Base-by-base conservation (phyloP, 2,113 vertebrate genomes). In the Eonycteris spelaea region DNA sequence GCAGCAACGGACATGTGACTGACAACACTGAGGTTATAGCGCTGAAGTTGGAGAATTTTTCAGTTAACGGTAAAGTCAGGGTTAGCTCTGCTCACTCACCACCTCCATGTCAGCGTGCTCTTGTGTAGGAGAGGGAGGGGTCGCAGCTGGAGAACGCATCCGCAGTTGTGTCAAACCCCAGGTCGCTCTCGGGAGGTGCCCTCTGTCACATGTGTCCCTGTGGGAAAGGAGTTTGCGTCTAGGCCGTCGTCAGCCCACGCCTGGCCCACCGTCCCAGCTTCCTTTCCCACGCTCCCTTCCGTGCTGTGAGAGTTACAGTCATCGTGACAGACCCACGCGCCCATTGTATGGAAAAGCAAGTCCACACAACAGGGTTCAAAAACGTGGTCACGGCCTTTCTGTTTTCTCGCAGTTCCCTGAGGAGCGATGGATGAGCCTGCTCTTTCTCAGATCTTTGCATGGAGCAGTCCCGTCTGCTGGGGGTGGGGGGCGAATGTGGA, bases 211-310 rank as follows among this genome's bases (percentile, higher is more conserved):
- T 35, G 26, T 35, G 51, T 78, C 70, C 83, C 30, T 2, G 2
- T 35, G 21, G 73, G 78, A 68, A 30, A 26, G 78, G 4, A 8
- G 4, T 30, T 68, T 13, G 45, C 75, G 77, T 15, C 15, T 38
- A 8, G n/a, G 21, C 21, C n/a, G 16, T 55, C 21, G 7, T 30
- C 15, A 4, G 6, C 16, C 13, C 13, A 4, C 0, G 0, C 82
- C 40, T 35, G 24, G 22, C 19, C 16, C 33, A 43, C 15, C 10
- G 24, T 4, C 19, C n/a, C 21, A 6, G 38, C 59, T 26, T 85
- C 21, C 55, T 61, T 30, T 10, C 13, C 51, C 11, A 8, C 8
- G 24, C 35, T 59, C 40, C 67, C 33, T 61, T 45, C 48, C 1
- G 0, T 14, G n/a, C 35, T 15, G 22, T 61, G 53, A 55, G 30